These are phyloP conservation scores for Gerosis bhagava DNA, from an alignment of 2,888 invertebrate genomes.

Conservation along the genomic window DNA sequence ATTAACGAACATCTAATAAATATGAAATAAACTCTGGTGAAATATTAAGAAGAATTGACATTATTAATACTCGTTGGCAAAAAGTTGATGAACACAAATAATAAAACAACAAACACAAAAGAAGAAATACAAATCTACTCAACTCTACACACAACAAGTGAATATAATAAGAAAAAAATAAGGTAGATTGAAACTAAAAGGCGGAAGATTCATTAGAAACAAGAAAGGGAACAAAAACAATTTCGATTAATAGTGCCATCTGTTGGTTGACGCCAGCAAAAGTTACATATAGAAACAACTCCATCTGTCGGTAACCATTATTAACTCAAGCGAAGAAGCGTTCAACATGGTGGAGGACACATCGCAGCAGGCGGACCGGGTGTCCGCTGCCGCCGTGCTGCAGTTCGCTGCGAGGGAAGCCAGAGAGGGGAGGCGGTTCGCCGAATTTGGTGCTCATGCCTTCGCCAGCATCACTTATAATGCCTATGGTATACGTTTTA, in stretches of 20 bases:
- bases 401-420: constrained; percentile 73
- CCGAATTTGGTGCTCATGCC: constrained; percentile 72
- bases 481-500: constrained; percentile 67
- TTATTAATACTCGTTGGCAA: no score
- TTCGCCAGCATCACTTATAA: constrained; percentile 71
- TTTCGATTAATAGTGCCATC: constrained; percentile 31
- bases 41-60: no score
- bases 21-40: no score
- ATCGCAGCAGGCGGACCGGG: constrained; percentile 49
- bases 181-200: no score
- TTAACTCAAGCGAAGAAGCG: constrained; percentile 27
- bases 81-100: no score
- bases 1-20: no score
- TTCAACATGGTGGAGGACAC: constrained; percentile 68
- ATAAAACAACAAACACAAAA: no score
- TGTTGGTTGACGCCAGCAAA: constrained; percentile 15
- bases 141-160: no score
- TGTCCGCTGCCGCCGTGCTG: constrained; percentile 71
- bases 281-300: constrained; percentile 1
- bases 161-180: no score
- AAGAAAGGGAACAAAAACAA: no score
- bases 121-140: no score
- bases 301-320: constrained; percentile 27
- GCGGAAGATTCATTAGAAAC: no score
- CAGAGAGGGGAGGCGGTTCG: constrained; percentile 62